phyloP scores from a whole-genome alignment of 2,113 vertebrate genomes.

The Oenanthe oenanthe region DNA sequence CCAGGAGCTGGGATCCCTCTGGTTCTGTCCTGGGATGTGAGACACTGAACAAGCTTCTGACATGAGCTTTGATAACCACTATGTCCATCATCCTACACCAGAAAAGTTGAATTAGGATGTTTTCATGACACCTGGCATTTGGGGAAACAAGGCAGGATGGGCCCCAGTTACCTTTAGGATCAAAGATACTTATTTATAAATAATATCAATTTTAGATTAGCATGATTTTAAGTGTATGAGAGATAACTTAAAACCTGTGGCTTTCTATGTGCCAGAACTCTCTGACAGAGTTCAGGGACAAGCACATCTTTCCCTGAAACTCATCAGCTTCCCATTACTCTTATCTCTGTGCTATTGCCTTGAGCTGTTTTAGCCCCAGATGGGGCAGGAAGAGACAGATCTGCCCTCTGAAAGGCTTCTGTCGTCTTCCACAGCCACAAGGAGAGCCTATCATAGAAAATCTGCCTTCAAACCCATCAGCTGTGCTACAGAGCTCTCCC shows the following conservation, averaged over 20 bases:
- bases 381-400: background rate
- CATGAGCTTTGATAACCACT: background rate
- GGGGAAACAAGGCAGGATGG: background rate
- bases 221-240: background rate
- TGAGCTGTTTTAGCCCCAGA: background rate
- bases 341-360: background rate
- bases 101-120: background rate
- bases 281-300: fast-evolving
- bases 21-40: fast-evolving
- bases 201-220: background rate
- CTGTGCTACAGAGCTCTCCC: background rate
- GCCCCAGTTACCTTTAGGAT: background rate
- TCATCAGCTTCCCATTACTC: background rate
- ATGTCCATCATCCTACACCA: background rate
- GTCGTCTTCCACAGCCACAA: background rate
- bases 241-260: background rate
- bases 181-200: background rate
- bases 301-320: background rate
- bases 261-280: background rate
- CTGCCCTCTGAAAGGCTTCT: background rate
- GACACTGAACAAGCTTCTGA: background rate
- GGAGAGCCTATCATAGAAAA: background rate
- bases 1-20: background rate
- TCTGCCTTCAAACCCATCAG: background rate
- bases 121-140: background rate